phyloP scores from a whole-genome alignment of 2,888 invertebrate species.

The Melolontha melolontha region DNA sequence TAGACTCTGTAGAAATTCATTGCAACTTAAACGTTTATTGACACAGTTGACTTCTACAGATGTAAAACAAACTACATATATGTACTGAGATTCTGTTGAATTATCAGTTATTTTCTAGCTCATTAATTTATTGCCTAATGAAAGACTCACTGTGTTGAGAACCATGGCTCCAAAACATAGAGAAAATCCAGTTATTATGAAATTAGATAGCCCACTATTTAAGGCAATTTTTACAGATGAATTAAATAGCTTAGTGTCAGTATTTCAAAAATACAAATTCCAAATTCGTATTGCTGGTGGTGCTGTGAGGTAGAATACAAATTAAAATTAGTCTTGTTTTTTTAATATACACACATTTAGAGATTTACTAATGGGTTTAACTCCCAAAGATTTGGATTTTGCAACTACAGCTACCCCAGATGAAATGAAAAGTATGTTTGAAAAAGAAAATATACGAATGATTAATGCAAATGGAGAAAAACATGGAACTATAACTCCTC shows the following conservation, averaged over 20 bases:
- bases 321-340: constrained; percentile 14
- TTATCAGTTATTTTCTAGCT: constrained; percentile 7
- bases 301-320: constrained; percentile 79
- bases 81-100: too few relatives aligned
- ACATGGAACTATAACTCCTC: constrained; percentile 95
- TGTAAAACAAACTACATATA: too few relatives aligned
- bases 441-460: constrained; percentile 85
- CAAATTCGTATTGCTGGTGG: constrained; percentile 97
- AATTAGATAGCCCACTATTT: constrained; percentile 81
- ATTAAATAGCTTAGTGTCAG: constrained; percentile 73
- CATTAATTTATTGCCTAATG: constrained; percentile 4
- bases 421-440: constrained; percentile 96
- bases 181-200: constrained; percentile 76
- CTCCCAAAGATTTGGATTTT: constrained; percentile 95
- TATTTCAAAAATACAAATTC: constrained; percentile 85
- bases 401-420: constrained; percentile 97
- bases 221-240: constrained; percentile 86
- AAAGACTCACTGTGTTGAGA: constrained; percentile 30
- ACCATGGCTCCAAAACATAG: constrained; percentile 62
- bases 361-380: constrained; percentile 81
- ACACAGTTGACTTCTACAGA: too few relatives aligned
- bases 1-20: too few relatives aligned
- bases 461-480: constrained; percentile 93
- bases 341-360: constrained; percentile 60
- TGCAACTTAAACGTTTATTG: too few relatives aligned